A percentile compares a stretch with the other conserved stretches of the same genome.
Conservation (phyloP, 2,797 vertebrate genomes). For the Eurystomus glaucurus region DNA sequence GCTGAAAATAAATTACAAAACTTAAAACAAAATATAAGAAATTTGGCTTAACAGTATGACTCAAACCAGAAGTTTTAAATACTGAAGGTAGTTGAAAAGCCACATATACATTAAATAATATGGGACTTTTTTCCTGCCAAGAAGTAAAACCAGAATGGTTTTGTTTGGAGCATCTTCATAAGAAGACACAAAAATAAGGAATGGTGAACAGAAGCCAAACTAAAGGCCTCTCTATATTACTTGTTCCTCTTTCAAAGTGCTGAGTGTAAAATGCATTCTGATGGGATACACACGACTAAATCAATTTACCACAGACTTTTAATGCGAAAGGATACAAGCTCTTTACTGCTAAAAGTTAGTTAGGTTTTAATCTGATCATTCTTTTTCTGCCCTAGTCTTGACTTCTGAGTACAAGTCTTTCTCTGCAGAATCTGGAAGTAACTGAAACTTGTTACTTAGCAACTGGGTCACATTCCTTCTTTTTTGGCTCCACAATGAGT, state of each 20-base stretch:
- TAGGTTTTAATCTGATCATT: conserved; percentile 19
- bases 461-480: conserved; percentile 70
- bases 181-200: background rate
- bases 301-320: background rate
- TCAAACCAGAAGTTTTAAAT: background rate
- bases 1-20: conserved; percentile 1
- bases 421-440: conserved; percentile 56
- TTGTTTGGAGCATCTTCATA: background rate
- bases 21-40: background rate
- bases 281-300: background rate
- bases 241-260: background rate
- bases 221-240: background rate
- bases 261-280: background rate
- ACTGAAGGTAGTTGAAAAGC: background rate
- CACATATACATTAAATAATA: background rate
- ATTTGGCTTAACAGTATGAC: background rate
- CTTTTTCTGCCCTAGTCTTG: conserved; percentile 10
- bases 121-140: background rate
- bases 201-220: background rate
- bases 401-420: background rate
- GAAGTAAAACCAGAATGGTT: background rate
- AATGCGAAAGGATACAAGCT: background rate
- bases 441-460: conserved; percentile 55
- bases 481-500: conserved; percentile 20
- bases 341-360: background rate